These are phyloP conservation scores for Calcarius lapponicus DNA, from an alignment of 2,797 vertebrate genomes.

Conservation along the genomic window DNA sequence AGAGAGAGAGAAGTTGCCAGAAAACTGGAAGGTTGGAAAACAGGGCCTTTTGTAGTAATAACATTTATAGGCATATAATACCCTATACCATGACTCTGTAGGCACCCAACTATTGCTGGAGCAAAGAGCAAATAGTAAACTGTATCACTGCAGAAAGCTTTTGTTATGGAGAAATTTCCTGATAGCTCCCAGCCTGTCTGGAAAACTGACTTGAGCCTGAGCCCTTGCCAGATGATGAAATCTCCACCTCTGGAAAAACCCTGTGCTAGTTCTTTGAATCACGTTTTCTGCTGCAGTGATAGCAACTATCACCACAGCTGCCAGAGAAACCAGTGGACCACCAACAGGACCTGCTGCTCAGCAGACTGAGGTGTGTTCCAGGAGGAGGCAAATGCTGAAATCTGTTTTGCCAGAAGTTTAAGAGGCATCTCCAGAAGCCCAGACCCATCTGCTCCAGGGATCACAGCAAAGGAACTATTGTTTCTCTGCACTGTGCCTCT, in stretches of 20 bases:
- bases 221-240: not conserved
- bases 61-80: not conserved
- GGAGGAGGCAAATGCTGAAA: not conserved
- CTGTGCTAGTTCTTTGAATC: not conserved
- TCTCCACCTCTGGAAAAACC: not conserved
- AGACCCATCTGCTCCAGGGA: not conserved
- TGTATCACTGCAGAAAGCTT: not conserved
- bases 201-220: not conserved
- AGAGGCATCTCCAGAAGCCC: not conserved
- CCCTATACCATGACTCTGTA: not conserved
- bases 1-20: not conserved
- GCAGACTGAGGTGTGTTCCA: not conserved
- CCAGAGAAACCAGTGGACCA: not conserved
- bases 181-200: not conserved
- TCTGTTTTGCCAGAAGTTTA: not conserved
- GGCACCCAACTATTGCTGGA: not conserved
- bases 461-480: not conserved
- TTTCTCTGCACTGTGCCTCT: not conserved
- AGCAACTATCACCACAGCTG: not conserved
- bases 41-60: not conserved
- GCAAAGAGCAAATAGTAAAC: not conserved
- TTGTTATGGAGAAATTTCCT: not conserved
- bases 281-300: not conserved
- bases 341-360: not conserved
- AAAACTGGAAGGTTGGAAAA: not conserved